Evolutionary conservation across 1,140 invertebrate genomes (phyloP), one percentile per base, ranked within the genome.

Genomic region (Macrostomum lignano): DNA sequence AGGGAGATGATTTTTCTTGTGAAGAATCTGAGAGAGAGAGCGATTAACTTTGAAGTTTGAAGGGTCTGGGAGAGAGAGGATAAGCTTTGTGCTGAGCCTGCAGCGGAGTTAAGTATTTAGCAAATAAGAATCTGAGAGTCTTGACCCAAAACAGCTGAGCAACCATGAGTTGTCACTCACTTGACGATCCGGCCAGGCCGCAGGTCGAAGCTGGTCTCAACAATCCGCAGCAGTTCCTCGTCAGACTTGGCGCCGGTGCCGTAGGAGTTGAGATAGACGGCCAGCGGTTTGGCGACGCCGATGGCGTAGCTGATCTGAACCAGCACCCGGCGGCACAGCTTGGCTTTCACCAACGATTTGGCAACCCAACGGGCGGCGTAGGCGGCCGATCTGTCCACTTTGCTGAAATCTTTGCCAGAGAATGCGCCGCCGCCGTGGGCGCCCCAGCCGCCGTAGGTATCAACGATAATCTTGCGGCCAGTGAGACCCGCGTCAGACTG

Each of bases 401-500:
- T 93, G 22, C 79, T 84, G 53, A 79, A 81, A 60, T 93, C 84
- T 65, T 93, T 93, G 40, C 84, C 84, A 29, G 66, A 69, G 61
- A 93, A 91, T 11, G 84, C 82, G 38, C 84, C 84, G 44, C 84
- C 84, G 35, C 84, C 84, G 54, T 93, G 82, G 26, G 81, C 81
- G 31, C 82, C 82, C 81, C 81, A 91, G 1, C 84, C 84, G 32
- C 84, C 84, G 48, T 93, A 93, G n/a, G 84, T 91, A 52, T 93
- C 84, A 14, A 93, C 82, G 46, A 93, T 93, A 40, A 93, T 93
- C 61, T 93, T 93, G 24, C 84, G 67, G 6, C 84, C 84, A 23
- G 82, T 93, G 33, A 93, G 64, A 42, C 82, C 82, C 36, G 82
- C 79, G 63, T 93, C 82, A 46, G 77, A 76, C 70, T 79, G 74